These are phyloP conservation scores for Chaenocephalus aceratus DNA, from an alignment of 2,113 vertebrate species.

Conservation along the genomic window DNA sequence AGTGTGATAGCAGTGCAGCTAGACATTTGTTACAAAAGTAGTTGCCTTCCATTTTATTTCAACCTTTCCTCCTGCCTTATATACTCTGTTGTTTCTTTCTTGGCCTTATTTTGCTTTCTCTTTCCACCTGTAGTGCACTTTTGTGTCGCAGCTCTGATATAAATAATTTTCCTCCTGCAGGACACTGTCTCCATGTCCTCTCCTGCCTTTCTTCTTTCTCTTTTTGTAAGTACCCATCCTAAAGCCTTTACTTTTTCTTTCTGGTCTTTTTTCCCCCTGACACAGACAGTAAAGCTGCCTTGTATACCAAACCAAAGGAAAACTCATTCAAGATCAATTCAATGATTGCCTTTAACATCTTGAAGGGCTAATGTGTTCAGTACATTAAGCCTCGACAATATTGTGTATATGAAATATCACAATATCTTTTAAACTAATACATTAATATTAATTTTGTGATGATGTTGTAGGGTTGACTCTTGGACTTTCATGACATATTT, in stretches of 20 bases:
- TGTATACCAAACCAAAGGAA: constrained; percentile 2
- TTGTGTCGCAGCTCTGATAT: constrained; percentile 50
- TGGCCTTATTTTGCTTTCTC: constrained; percentile 19
- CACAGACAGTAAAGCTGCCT: neutral
- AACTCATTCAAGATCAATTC: too few relatives aligned
- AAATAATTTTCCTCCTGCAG: constrained; percentile 89
- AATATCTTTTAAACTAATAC: too few relatives aligned
- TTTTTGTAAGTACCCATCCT: constrained; percentile 95
- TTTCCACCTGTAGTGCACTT: constrained; percentile 20
- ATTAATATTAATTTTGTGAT: too few relatives aligned
- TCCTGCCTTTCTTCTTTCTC: constrained; percentile 99
- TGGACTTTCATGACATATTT: too few relatives aligned
- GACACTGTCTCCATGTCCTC: constrained; percentile 99
- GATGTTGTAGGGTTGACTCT: neutral
- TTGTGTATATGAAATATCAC: too few relatives aligned
- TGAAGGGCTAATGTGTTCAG: too few relatives aligned
- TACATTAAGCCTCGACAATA: too few relatives aligned
- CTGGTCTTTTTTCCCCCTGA: neutral
- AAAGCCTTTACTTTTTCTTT: constrained; percentile 1
- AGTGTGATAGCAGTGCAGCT: neutral
- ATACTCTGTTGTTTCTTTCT: neutral
- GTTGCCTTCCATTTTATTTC: constrained; percentile 11
- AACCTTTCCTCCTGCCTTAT: neutral
- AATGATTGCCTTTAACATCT: too few relatives aligned
- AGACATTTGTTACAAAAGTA: neutral